Evolutionary conservation across 2,113 vertebrate genomes (phyloP).

Genomic region (Chascanopsetta lugubris): DNA sequence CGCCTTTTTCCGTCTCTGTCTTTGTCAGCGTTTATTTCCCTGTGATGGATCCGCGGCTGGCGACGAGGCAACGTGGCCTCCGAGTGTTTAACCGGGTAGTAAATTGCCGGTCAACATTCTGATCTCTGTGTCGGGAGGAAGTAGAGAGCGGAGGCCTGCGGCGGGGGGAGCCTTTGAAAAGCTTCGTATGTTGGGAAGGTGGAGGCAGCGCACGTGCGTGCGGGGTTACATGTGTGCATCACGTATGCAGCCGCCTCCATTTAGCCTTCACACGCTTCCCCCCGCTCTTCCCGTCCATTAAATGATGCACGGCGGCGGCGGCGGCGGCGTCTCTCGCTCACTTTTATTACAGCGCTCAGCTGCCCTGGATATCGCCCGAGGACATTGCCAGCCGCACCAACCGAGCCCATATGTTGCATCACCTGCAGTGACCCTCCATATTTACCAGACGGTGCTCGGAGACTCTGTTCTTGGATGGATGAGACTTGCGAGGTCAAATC

Average conservation of each 20-base stretch:
- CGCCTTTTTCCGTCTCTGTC: conserved; percentile 39
- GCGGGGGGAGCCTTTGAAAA: conserved; percentile 42
- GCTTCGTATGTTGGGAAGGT: conserved; percentile 9
- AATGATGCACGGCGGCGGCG: conserved; percentile 41
- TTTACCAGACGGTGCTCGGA: conserved; percentile 31
- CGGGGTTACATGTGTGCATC: conserved; percentile 6
- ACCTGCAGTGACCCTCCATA: conserved; percentile 51
- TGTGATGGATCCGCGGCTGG: conserved; percentile 57
- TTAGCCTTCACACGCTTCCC: conserved; percentile 16
- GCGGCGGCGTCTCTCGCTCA: conserved; percentile 29
- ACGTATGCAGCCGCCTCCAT: conserved; percentile 26
- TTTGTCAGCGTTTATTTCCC: conserved; percentile 65
- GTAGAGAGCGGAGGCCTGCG: conserved; percentile 36
- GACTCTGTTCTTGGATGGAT: conserved; percentile 31
- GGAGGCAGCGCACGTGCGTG: conserved; percentile 31
- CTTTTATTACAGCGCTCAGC: conserved; percentile 14
- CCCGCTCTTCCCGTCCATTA: conserved; percentile 29
- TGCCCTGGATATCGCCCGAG: conserved; percentile 42
- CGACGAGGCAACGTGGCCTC: conserved; percentile 53
- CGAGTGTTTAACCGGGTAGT: conserved; percentile 71
- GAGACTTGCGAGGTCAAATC: conserved; percentile 56
- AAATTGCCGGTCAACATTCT: conserved; percentile 70
- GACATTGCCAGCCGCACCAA: conserved; percentile 44
- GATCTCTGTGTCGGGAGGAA: conserved; percentile 66
- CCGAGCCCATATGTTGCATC: conserved; percentile 63